Percentiles rank a stretch among this genome's conserved stretches.
Evolutionary conservation across 2,888 invertebrate species (phyloP).

Genomic region (Pseudococcus viburni): DNA sequence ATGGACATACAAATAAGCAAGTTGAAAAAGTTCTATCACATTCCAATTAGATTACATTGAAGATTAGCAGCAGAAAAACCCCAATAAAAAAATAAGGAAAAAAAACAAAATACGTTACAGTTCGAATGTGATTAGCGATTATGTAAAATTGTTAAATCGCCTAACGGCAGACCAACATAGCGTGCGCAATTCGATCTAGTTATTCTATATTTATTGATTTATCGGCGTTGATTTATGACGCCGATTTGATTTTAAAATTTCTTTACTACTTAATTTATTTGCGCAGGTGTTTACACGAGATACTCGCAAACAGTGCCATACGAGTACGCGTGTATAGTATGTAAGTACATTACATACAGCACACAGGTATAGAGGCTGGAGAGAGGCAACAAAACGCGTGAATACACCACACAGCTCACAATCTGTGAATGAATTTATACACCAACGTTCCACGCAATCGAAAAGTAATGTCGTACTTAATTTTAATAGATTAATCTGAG

Average conservation of each 20-base stretch:
- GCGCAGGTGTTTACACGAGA: conserved; percentile 66
- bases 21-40: conserved; percentile 40
- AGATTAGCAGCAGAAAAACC: neutral
- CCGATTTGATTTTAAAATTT: conserved; percentile 63
- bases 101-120: conserved; percentile 17
- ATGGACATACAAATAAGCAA: neutral
- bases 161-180: conserved; percentile 58
- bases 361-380: no score
- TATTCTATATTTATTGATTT: conserved; percentile 64
- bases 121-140: conserved; percentile 45
- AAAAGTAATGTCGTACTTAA: conserved; percentile 66
- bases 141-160: conserved; percentile 59
- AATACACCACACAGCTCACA: conserved; percentile 40
- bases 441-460: conserved; percentile 65
- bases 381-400: conserved; percentile 39
- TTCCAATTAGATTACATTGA: conserved; percentile 54
- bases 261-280: conserved; percentile 63
- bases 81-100: neutral
- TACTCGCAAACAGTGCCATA: conserved; percentile 60
- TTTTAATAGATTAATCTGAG: conserved; percentile 66
- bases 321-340: neutral
- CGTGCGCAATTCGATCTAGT: conserved; percentile 64
- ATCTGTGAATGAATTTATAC: conserved; percentile 65
- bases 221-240: conserved; percentile 65
- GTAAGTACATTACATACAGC: neutral